phyloP scores from a whole-genome alignment of 2,797 vertebrate genomes.

The Rhabdophis nuchalis region DNA sequence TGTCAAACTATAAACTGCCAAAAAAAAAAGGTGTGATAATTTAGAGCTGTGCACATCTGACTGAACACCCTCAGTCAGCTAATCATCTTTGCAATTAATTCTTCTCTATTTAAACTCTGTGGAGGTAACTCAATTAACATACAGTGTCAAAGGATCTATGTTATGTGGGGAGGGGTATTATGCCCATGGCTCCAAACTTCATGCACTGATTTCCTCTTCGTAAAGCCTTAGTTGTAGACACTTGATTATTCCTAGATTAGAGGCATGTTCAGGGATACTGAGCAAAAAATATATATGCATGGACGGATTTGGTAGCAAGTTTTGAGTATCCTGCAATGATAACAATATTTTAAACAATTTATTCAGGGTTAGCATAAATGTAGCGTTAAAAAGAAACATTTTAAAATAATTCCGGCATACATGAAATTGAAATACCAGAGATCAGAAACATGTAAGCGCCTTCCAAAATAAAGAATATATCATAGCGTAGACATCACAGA shows the following conservation, averaged over 20 bases:
- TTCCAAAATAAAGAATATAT: neutral
- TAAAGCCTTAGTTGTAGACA: neutral
- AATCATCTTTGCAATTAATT: neutral
- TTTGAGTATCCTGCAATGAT: neutral
- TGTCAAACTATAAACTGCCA: neutral
- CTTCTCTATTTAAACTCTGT: neutral
- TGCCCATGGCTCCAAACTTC: neutral
- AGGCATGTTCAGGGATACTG: neutral
- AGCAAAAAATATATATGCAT: neutral
- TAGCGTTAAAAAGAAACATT: neutral
- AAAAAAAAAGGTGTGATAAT: neutral
- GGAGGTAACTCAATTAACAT: neutral
- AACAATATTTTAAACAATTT: neutral
- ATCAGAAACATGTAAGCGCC: neutral
- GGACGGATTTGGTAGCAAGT: neutral
- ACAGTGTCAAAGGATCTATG: neutral
- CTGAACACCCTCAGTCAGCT: neutral
- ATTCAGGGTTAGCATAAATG: neutral
- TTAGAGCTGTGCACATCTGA: neutral
- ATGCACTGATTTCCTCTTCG: neutral
- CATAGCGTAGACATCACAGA: neutral
- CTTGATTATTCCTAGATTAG: neutral
- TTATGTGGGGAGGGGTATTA: neutral
- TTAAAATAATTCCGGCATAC: neutral
- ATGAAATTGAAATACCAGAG: neutral